These are phyloP conservation scores for Dufourea novaeangliae DNA, from an alignment of 1,140 invertebrate genomes.

Conservation along the genomic window DNA sequence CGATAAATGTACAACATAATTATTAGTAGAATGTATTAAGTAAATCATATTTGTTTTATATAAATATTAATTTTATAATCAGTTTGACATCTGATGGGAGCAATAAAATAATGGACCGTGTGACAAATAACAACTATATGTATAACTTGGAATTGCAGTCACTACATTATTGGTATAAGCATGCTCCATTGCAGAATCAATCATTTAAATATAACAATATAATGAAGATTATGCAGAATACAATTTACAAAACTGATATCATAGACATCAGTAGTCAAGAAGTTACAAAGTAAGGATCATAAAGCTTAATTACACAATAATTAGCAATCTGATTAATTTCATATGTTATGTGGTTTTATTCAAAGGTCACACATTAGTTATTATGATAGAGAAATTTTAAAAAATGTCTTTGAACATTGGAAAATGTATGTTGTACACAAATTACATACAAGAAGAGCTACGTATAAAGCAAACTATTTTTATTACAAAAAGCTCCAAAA, in stretches of 20 bases:
- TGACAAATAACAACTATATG: slow-evolving; percentile 16
- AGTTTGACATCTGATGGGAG: background rate
- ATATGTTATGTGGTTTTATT: background rate
- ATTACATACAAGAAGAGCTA: slow-evolving; percentile 23
- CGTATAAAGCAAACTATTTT: slow-evolving; percentile 30
- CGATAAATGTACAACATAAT: background rate
- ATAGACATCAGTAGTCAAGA: background rate
- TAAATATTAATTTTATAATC: background rate
- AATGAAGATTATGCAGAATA: slow-evolving; percentile 14
- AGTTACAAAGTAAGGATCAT: slow-evolving; percentile 13
- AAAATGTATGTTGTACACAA: slow-evolving; percentile 39
- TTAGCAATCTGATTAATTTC: background rate
- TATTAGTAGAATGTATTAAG: background rate
- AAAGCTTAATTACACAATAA: background rate
- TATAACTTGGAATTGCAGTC: slow-evolving; percentile 32
- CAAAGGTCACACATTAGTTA: background rate
- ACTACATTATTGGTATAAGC: slow-evolving; percentile 39
- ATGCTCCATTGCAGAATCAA: background rate
- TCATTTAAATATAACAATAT: slow-evolving; percentile 18
- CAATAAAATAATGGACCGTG: slow-evolving; percentile 13
- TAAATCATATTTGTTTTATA: background rate
- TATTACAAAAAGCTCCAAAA: slow-evolving; percentile 2
- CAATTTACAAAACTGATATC: slow-evolving; percentile 10
- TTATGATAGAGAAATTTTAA: slow-evolving; percentile 17
- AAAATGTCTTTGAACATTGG: slow-evolving; percentile 26